A percentile compares a stretch with the other conserved stretches of the same genome.
These are phyloP conservation scores for Aricia agestis DNA, from an alignment of 1,140 invertebrate genomes.

Conservation along the genomic window DNA sequence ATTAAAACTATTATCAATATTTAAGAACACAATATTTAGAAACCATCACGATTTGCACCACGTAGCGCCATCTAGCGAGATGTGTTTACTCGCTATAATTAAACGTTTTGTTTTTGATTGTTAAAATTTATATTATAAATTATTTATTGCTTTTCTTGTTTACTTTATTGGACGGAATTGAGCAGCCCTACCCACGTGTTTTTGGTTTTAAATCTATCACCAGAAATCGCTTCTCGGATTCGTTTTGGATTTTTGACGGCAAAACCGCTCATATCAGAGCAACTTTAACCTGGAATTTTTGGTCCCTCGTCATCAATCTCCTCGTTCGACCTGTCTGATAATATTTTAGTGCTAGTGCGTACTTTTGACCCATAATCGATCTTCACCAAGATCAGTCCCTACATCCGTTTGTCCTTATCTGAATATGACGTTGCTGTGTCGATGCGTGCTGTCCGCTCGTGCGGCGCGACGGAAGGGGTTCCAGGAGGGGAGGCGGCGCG, in stretches of 20 bases:
- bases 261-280: too few species aligned
- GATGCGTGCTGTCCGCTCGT: constrained; percentile 38
- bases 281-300: too few species aligned
- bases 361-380: too few species aligned
- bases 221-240: too few species aligned
- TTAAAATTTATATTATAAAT: background rate
- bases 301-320: too few species aligned
- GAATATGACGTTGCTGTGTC: constrained; percentile 66
- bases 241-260: too few species aligned
- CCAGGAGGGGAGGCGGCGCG: constrained; percentile 63
- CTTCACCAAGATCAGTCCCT: too few species aligned
- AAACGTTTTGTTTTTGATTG: background rate
- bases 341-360: too few species aligned
- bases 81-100: background rate
- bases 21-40: background rate
- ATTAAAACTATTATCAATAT: background rate
- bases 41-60: background rate
- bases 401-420: constrained; percentile 37
- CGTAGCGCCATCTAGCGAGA: background rate
- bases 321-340: background rate
- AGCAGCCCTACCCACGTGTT: background rate
- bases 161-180: background rate
- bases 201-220: background rate
- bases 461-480: constrained; percentile 63
- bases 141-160: background rate